A percentile compares a stretch with the other conserved stretches of the same genome.
Evolutionary conservation across 2,113 vertebrate genomes (phyloP).

Genomic region (Laterallus jamaicensis): DNA sequence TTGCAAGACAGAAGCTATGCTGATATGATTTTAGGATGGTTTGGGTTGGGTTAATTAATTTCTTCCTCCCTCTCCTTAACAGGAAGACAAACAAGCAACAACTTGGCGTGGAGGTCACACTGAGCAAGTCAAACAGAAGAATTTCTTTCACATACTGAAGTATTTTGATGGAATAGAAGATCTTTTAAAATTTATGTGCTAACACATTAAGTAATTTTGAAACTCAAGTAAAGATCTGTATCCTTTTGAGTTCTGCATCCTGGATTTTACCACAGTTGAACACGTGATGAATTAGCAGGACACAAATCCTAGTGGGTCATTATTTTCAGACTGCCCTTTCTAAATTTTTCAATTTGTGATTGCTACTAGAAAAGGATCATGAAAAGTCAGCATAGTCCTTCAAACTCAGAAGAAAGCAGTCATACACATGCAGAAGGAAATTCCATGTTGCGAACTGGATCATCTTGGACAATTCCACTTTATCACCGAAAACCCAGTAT

Average conservation of each 20-base stretch:
- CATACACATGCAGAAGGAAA: neutral
- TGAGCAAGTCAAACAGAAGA: neutral
- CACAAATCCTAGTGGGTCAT: neutral
- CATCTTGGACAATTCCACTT: neutral
- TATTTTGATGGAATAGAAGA: neutral
- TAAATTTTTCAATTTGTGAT: neutral
- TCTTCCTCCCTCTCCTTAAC: neutral
- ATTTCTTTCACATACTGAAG: neutral
- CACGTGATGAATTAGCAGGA: neutral
- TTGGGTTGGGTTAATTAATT: neutral
- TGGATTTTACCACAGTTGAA: neutral
- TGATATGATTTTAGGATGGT: neutral
- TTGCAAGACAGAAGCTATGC: neutral
- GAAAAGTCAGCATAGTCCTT: neutral
- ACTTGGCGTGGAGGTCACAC: neutral
- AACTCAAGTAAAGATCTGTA: neutral
- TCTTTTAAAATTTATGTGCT: neutral
- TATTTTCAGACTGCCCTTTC: neutral
- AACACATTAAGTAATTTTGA: neutral
- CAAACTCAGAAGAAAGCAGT: neutral
- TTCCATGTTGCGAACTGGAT: neutral
- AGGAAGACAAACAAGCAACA: neutral
- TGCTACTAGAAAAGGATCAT: neutral
- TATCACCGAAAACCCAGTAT: neutral
- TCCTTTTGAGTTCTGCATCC: neutral